Base-by-base conservation (phyloP, 1,140 invertebrate genomes). In the Maniola jurtina region DNA sequence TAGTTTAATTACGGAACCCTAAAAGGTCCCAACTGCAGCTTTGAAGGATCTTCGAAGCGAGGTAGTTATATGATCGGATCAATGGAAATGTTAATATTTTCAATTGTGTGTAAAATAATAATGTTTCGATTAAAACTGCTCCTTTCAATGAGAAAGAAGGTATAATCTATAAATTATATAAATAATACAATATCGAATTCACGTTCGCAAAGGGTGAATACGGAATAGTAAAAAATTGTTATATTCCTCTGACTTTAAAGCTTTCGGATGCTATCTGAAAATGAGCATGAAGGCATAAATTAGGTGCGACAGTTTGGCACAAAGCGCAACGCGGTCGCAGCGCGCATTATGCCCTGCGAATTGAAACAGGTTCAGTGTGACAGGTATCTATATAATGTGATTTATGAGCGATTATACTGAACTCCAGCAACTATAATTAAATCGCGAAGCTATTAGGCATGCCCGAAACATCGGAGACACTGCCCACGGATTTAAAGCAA, bases 271-370 rank as follows among this genome's bases (percentile, higher is more conserved):
- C 56, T 54, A 38, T 68, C 72, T 66, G 75, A 83, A 84, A 86
- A 84, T 81, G 76, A 81, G 78, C 88, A 86, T 90, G 86, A 88
- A 86, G 84, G 70, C 87, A 90, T 90, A 90, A 90, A 90, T 90
- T 86, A 87, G 81, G 61, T 71, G 76, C 61, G 76, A 80, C 77
- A 78, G 81, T 62, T 74, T 73, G 34, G 72, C 72, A 84, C 80
- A 86, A 84, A 79, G 73, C 80, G 60, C 45, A 68, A 71, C 74
- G 73, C 75, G 71, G 71, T 67, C 75, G 71, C 66, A 61, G 75
- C 75, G 68, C 61, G 77, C 77, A 83, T 84, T 86, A 80, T 86
- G 75, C 71, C 73, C 80, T 79, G 85, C 83, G 83, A 84, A 88
- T 84, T 79, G 83, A 84, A 89, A 89, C 86, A 90, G 88, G 88